These are phyloP conservation scores for Melanotaenia maccullochi DNA, from an alignment of 2,797 vertebrate species.

Conservation along the genomic window DNA sequence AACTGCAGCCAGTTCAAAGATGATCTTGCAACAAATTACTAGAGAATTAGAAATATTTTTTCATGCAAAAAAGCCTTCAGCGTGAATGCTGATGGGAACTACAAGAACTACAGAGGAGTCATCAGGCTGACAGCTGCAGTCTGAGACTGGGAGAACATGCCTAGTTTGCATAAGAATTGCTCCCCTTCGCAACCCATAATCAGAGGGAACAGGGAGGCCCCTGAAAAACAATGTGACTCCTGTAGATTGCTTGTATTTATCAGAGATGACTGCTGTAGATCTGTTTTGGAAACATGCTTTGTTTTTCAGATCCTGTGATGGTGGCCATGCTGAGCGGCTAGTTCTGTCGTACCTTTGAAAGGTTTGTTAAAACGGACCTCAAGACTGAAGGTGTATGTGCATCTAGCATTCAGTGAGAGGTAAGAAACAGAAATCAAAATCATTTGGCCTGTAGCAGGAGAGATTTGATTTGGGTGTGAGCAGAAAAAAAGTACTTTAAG, in stretches of 20 bases:
- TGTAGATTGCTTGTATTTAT: conserved; percentile 80
- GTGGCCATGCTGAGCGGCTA: conserved; percentile 12
- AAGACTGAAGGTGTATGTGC: neutral
- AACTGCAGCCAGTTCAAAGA: neutral
- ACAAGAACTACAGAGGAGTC: conserved; percentile 2
- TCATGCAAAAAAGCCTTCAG: neutral
- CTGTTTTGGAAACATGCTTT: conserved; percentile 80
- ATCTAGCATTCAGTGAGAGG: neutral
- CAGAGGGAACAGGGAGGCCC: conserved; percentile 52
- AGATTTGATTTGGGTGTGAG: neutral
- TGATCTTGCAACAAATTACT: neutral
- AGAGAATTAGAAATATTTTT: too few relatives aligned
- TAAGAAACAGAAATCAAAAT: too few relatives aligned
- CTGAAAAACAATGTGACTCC: conserved; percentile 69
- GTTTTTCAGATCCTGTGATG: conserved; percentile 50
- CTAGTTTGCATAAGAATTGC: conserved; percentile 79
- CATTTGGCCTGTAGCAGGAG: neutral
- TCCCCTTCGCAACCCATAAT: conserved; percentile 47
- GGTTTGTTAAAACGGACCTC: neutral
- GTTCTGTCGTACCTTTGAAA: neutral
- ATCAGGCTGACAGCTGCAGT: conserved; percentile 16
- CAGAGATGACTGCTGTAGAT: conserved; percentile 79
- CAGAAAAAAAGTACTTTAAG: neutral
- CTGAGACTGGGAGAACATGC: conserved; percentile 2
- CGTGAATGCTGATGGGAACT: neutral